Base-by-base conservation (phyloP, 30 jellyfish, hydroid and myxozoan genomes). In the Aurelia coerulea region DNA sequence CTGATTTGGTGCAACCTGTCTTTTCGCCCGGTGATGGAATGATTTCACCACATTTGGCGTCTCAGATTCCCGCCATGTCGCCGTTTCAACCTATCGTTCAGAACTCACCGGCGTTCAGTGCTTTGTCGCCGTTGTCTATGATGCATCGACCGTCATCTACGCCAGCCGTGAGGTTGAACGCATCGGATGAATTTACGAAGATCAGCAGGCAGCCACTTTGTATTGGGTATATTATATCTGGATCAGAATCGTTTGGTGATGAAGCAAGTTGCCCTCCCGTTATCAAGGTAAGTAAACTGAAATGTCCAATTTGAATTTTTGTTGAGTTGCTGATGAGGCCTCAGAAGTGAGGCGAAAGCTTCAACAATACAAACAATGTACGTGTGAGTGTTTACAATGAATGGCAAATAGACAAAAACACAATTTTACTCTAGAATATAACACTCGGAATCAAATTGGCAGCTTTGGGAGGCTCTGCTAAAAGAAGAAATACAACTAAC, bases 1-100 rank as follows among this genome's bases (percentile, higher is more conserved):
- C 92, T 19, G 98, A 93, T 49, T 53, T 93, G 42, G 79, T 76
- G 63, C 91, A 93, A 41, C 90, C 88, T 8, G 85, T 83, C 18
- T 87, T 94, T 32, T 77, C 97, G 16, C 95, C 97, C 13, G 78
- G 81, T 53, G 87, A 83, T 42, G 83, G 84, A n/a, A 72, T 68
- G 67, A 62, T 73, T n/a, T 79, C 92, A 42, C 91, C 83, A 14
- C 88, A 65, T 62, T 11, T 86, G 49, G 23, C 74, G 32, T 68
- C 90, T 5, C 84, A 71, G 34, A 70, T 86, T 53, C 90, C 97
- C 37, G 33, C 90, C 29, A 72, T 88, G 75, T 92, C 98, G 5
- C 98, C 98, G n/a, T 88, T 93, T 65, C 97, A 88, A 62, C 96
- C 97, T 2, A 88, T 87, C 74, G 69, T 84, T 37, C 87, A 74